Evolutionary conservation across 2,797 vertebrate genomes (phyloP).

Genomic region (Sebastes melanostomus): DNA sequence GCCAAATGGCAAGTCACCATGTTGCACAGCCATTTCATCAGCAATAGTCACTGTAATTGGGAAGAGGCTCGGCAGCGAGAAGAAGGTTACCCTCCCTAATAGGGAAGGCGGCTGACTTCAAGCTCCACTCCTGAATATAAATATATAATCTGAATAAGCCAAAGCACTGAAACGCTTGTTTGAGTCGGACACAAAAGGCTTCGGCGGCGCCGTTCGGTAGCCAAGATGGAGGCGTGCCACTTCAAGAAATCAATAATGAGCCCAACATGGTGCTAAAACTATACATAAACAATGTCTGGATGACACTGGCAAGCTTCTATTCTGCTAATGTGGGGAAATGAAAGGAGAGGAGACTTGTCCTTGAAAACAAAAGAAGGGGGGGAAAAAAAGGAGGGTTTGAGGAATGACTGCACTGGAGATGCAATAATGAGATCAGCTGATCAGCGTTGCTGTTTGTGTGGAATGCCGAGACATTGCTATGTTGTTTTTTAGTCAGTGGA

Average conservation of each 20-base stretch:
- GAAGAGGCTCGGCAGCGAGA: conserved; percentile 54
- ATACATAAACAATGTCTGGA: conserved; percentile 58
- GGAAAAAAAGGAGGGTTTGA: background rate
- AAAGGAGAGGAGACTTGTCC: conserved; percentile 40
- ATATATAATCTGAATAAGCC: conserved; percentile 58
- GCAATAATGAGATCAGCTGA: conserved; percentile 63
- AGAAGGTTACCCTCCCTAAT: conserved; percentile 73
- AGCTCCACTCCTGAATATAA: conserved; percentile 59
- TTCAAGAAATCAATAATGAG: conserved; percentile 70
- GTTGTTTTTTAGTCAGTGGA: background rate
- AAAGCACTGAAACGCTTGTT: conserved; percentile 40
- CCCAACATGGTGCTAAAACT: conserved; percentile 47
- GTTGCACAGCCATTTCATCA: conserved; percentile 79
- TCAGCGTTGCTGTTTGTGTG: conserved; percentile 5
- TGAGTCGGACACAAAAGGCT: conserved; percentile 48
- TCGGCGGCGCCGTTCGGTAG: conserved; percentile 3
- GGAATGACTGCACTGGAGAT: conserved; percentile 8
- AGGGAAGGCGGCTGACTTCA: conserved; percentile 67
- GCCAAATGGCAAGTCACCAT: conserved; percentile 76
- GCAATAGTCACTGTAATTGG: conserved; percentile 73
- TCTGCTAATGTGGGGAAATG: conserved; percentile 40
- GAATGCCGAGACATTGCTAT: background rate
- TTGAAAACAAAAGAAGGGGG: conserved; percentile 32
- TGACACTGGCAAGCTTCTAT: conserved; percentile 35
- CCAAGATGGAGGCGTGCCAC: conserved; percentile 66